Evolutionary conservation across 2,888 invertebrate genomes (phyloP).

Genomic region (Alloscopus bannaensis): DNA sequence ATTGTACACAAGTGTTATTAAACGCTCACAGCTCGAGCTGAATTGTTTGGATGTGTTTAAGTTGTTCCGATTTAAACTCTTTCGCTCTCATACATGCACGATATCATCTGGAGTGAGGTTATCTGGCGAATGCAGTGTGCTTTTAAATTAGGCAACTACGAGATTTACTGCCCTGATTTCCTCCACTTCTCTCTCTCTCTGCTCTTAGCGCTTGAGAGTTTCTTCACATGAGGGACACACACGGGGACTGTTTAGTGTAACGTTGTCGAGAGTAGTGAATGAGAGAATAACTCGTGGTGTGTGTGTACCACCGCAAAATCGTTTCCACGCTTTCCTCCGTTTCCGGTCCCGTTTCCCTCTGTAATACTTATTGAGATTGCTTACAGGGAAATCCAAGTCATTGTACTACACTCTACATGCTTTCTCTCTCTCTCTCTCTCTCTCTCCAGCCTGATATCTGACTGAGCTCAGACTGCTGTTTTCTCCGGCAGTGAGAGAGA

Average conservation of each 20-base stretch:
- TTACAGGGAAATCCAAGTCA: not conserved
- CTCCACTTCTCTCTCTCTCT: slow-evolving; percentile 31
- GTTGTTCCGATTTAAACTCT: not conserved
- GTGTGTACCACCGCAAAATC: slow-evolving; percentile 49
- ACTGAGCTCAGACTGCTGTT: too few relatives aligned
- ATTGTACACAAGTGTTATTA: too few relatives aligned
- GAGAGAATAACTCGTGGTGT: slow-evolving; percentile 13
- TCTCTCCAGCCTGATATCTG: too few relatives aligned
- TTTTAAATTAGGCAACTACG: slow-evolving; percentile 62
- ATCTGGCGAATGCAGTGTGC: slow-evolving; percentile 62
- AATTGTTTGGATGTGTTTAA: slow-evolving; percentile 13
- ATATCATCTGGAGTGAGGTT: slow-evolving; percentile 62
- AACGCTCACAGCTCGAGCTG: too few relatives aligned
- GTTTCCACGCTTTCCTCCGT: slow-evolving; percentile 54
- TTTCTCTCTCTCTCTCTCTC: too few relatives aligned
- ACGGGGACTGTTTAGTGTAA: slow-evolving; percentile 5
- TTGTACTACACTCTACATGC: too few relatives aligned
- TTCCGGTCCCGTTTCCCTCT: slow-evolving; percentile 65
- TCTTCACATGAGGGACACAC: too few relatives aligned
- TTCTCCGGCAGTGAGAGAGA: too few relatives aligned
- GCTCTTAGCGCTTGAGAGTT: too few relatives aligned
- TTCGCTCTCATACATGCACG: slow-evolving; percentile 11
- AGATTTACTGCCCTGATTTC: slow-evolving; percentile 66
- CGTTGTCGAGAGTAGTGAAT: not conserved
- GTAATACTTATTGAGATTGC: slow-evolving; percentile 49